Conservation (phyloP, 2,888 invertebrate genomes). For the Cyrtodaria siliqua region DNA sequence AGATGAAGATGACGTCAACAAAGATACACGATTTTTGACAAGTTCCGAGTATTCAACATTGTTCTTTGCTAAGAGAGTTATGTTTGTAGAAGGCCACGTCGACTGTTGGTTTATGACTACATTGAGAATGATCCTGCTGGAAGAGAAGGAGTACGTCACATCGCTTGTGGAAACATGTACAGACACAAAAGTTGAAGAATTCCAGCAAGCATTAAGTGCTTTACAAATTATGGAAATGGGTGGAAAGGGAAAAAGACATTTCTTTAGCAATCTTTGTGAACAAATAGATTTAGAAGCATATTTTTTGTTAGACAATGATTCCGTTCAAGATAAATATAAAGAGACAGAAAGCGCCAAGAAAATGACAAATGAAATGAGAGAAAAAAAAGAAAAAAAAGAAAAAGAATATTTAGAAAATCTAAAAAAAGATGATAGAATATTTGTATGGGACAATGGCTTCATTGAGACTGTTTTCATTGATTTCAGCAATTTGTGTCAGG, state of each 20-base stretch:
- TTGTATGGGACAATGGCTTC: too few relatives aligned
- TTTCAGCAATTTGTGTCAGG: too few relatives aligned
- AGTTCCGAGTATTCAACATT: neutral
- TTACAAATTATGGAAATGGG: slow-evolving; percentile 2
- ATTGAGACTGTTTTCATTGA: too few relatives aligned
- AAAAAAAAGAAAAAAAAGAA: too few relatives aligned
- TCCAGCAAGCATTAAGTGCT: neutral
- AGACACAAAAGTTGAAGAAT: neutral
- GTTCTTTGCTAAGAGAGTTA: slow-evolving; percentile 12
- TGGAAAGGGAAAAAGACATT: slow-evolving; percentile 5
- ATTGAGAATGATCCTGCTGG: slow-evolving; percentile 1
- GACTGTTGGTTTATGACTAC: slow-evolving; percentile 3
- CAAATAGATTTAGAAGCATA: slow-evolving; percentile 5
- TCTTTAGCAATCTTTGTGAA: slow-evolving; percentile 4
- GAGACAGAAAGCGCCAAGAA: too few relatives aligned
- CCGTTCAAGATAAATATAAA: neutral
- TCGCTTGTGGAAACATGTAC: neutral
- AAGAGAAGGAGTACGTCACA: neutral
- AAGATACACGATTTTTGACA: slow-evolving; percentile 2
- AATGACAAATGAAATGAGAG: too few relatives aligned
- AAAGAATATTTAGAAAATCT: too few relatives aligned
- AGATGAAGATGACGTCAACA: neutral
- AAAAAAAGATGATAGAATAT: too few relatives aligned
- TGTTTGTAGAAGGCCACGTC: slow-evolving; percentile 12
- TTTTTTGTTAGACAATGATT: slow-evolving; percentile 16